Evolutionary conservation across 2,113 vertebrate genomes (phyloP).

Genomic region (Leptosomus discolor): DNA sequence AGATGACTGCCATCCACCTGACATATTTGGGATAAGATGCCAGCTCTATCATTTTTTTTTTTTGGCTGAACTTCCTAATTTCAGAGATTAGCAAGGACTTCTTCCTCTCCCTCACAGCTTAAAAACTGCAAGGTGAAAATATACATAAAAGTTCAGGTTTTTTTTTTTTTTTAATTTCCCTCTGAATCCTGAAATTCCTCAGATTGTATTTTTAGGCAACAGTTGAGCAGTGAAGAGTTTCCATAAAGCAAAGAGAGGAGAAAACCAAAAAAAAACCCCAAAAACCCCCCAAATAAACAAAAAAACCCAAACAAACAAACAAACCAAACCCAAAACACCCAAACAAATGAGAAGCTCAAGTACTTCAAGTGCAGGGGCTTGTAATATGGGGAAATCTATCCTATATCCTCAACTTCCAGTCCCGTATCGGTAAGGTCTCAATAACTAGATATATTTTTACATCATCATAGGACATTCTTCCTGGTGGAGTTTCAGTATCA

Average conservation of each 20-base stretch:
- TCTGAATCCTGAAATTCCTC: not conserved
- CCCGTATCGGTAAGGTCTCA: not conserved
- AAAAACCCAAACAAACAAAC: not conserved
- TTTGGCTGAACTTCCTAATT: not conserved
- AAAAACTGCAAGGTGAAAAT: not conserved
- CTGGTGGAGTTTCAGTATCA: not conserved
- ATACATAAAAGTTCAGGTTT: not conserved
- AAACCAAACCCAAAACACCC: accelerated
- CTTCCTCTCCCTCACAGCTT: not conserved
- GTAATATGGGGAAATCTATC: not conserved
- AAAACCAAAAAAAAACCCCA: no score
- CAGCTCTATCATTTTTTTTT: not conserved
- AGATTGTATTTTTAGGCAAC: not conserved
- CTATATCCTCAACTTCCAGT: not conserved
- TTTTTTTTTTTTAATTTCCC: not conserved
- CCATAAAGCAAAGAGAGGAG: not conserved
- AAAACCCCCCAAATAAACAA: no score
- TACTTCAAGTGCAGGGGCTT: not conserved
- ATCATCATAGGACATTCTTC: accelerated
- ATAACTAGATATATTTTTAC: not conserved
- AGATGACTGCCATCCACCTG: not conserved
- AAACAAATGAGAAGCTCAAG: not conserved
- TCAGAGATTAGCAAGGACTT: not conserved
- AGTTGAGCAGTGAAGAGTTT: not conserved
- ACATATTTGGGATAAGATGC: not conserved